These are phyloP conservation scores for Caenorhabditis sulstoni DNA, from an alignment of 2,888 invertebrate genomes.

Conservation along the genomic window DNA sequence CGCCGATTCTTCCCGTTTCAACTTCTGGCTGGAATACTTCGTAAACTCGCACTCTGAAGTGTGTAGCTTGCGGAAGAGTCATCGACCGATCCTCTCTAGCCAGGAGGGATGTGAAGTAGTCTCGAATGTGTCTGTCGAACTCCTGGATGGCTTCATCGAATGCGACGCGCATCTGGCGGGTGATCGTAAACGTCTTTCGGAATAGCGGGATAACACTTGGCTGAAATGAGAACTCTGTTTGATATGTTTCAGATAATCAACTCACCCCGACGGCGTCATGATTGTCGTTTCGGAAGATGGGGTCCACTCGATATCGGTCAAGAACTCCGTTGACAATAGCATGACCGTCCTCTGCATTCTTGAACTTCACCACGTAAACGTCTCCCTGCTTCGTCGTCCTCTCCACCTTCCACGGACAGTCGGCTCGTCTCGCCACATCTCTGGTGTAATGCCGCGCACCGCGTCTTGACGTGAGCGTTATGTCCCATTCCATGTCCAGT, in stretches of 20 bases:
- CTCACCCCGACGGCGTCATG: constrained; percentile 16
- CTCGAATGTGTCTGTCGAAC: neutral
- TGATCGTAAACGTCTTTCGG: neutral
- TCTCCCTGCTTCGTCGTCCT: neutral
- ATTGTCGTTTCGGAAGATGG: neutral
- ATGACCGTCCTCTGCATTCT: neutral
- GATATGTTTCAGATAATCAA: neutral
- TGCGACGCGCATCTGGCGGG: constrained; percentile 2
- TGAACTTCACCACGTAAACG: constrained; percentile 6
- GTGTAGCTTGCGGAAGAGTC: neutral
- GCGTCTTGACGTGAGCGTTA: no score
- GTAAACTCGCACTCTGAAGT: neutral
- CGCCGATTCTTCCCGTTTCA: constrained; percentile 13
- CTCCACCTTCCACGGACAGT: constrained; percentile 10
- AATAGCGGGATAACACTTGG: constrained; percentile 4
- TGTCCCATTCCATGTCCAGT: no score
- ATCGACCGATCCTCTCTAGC: constrained; percentile 21
- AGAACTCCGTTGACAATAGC: neutral
- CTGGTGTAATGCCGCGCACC: no score
- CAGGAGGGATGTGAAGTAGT: neutral
- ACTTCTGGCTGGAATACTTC: constrained; percentile 10
- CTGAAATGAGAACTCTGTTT: constrained; percentile 16
- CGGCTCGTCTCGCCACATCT: no score
- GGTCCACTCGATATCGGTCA: neutral
- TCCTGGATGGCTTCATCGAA: neutral